These are phyloP conservation scores for Corynorhinus townsendii DNA, from an alignment of 2,113 vertebrate species.

Conservation along the genomic window DNA sequence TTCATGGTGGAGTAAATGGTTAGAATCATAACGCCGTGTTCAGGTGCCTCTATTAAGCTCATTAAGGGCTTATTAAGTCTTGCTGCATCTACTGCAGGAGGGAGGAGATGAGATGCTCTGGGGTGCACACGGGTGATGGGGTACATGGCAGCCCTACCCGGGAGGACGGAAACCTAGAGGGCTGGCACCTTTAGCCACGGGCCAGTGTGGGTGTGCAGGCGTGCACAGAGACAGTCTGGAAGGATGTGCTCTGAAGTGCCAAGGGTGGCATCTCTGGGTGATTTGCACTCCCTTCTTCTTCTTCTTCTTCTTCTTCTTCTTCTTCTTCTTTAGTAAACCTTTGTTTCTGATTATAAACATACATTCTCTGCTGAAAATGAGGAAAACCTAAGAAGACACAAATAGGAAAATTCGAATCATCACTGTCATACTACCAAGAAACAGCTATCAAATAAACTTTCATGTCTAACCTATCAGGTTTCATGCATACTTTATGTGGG, in stretches of 20 bases:
- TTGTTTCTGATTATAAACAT: not conserved
- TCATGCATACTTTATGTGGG: not conserved
- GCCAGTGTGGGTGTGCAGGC: rapidly evolving
- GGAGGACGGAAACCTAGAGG: rapidly evolving
- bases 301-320: not conserved
- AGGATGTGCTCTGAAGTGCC: not conserved
- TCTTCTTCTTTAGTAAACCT: not conserved
- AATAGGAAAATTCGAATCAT: not conserved
- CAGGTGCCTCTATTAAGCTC: not conserved
- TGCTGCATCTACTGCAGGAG: not conserved
- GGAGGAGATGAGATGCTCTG: not conserved
- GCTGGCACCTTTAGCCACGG: rapidly evolving
- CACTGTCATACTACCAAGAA: not conserved
- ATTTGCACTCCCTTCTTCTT: not conserved
- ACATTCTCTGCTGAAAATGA: not conserved
- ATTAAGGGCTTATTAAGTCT: slow-evolving; percentile 14
- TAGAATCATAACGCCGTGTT: not conserved
- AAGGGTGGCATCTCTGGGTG: not conserved
- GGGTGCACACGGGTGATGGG: not conserved
- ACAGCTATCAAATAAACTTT: not conserved
- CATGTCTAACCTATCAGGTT: not conserved
- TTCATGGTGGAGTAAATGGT: not conserved
- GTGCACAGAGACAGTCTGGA: rapidly evolving
- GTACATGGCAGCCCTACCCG: not conserved
- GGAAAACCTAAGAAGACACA: not conserved